A percentile compares a stretch with the other conserved stretches of the same genome.
Evolutionary conservation across 2,113 vertebrate genomes (phyloP).

Genomic region (Otocyon megalotis): DNA sequence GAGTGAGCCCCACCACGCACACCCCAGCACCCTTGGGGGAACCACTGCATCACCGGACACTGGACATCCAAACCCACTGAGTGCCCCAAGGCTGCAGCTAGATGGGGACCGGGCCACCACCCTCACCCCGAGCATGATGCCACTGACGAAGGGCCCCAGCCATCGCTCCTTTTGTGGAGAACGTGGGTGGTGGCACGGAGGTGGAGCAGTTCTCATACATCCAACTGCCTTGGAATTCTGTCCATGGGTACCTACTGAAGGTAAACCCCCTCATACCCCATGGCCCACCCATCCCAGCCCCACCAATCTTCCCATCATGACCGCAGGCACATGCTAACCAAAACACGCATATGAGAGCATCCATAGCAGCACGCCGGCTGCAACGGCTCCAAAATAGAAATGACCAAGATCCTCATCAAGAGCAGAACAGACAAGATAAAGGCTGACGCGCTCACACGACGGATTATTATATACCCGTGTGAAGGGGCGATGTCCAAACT

Average conservation of each 20-base stretch:
- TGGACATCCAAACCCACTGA: background rate
- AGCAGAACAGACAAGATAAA: background rate
- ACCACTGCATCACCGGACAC: background rate
- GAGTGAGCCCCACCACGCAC: background rate
- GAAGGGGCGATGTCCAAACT: background rate
- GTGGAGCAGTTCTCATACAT: background rate
- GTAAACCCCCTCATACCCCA: fast-evolving
- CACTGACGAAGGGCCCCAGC: background rate
- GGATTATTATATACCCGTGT: background rate
- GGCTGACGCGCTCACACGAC: fast-evolving
- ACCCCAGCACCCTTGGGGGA: background rate
- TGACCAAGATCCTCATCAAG: background rate
- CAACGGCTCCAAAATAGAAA: background rate
- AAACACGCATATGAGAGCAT: background rate
- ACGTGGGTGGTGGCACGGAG: fast-evolving
- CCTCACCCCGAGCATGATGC: too few species aligned
- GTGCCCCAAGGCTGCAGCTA: fast-evolving
- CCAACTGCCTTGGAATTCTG: background rate
- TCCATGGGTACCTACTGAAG: background rate
- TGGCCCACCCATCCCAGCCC: background rate
- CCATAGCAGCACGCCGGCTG: background rate
- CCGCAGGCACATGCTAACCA: fast-evolving
- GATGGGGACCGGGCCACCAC: background rate
- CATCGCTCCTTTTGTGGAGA: fast-evolving
- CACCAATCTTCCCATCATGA: background rate